Base-by-base conservation (phyloP, 2,797 vertebrate species). In the Cygnus olor region DNA sequence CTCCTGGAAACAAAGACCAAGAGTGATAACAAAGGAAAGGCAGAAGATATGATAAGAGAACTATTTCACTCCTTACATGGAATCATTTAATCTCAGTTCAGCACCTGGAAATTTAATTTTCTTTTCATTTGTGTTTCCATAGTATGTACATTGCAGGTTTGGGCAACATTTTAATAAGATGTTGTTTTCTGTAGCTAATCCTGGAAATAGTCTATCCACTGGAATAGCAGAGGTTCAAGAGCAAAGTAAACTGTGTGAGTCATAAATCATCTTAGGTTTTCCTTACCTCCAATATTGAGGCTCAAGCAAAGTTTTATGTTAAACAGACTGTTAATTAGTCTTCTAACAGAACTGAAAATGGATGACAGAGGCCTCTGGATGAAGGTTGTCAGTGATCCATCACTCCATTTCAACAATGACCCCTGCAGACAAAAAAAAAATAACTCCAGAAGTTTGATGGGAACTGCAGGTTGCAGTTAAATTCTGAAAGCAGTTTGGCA, bases 91-190 rank as follows among this genome's bases (percentile, higher is more conserved):
- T 19, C 83, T 95, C 77, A 91, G 25, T 53, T 89, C 57, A 69
- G 42, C 24, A 30, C 79, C 83, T 90, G 49, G 36, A 85, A 95
- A 94, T 78, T 25, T 44, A 72, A 80, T 93, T 88, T 79, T 89
- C 58, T 74, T 85, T 81, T 81, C 76, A 88, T 84, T 89, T 90
- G 19, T 53, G n/a, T 91, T 94, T 83, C 64, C 19, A 18, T 44
- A 11, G 4, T 63, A 47, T 40, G 20, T 63, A 58, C 30, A 12
- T 68, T 68, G 56, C 24, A 76, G 68, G 74, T 91, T 68, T 94
- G 74, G 66, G 80, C 47, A 88, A 82, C 25, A 61, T 71, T 90
- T 85, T 82, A 82, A 84, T 60, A 80, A 70, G 44, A 57, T 60
- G n/a, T 45, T 53, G 36, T 58, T 96, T 93, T 93, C 54, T 89